Percentiles rank a stretch among this genome's conserved stretches.
These are phyloP conservation scores for Euura saliciscinereae DNA, from an alignment of 1,140 invertebrate genomes.

Conservation along the genomic window DNA sequence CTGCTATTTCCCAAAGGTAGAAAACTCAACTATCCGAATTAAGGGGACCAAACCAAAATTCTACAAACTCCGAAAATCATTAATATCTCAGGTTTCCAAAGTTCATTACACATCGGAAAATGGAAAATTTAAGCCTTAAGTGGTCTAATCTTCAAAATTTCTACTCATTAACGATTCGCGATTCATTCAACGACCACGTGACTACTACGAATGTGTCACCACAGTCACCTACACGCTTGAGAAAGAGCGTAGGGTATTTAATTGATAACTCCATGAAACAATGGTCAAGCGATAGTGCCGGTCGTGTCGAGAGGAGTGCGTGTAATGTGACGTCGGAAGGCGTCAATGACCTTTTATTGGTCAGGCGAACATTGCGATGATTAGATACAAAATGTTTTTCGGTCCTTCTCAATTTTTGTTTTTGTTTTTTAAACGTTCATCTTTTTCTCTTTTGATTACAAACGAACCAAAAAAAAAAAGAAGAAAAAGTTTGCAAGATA, in stretches of 20 bases:
- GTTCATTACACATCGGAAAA: too few relatives aligned
- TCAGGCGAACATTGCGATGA: slow-evolving; percentile 6
- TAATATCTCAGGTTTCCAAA: too few relatives aligned
- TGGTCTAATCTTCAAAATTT: too few relatives aligned
- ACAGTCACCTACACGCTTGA: too few relatives aligned
- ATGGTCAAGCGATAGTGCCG: slow-evolving; percentile 15
- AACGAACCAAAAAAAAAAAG: neutral
- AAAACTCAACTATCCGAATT: too few relatives aligned
- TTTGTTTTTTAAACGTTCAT: neutral
- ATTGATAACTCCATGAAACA: slow-evolving; percentile 37
- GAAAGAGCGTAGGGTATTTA: slow-evolving; percentile 30
- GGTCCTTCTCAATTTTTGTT: neutral
- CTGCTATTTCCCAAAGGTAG: too few relatives aligned
- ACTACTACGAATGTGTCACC: too few relatives aligned
- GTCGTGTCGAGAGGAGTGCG: neutral
- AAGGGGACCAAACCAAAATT: too few relatives aligned
- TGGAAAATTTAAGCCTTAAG: too few relatives aligned
- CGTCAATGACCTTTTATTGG: slow-evolving; percentile 34
- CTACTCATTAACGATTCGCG: too few relatives aligned
- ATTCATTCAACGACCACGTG: too few relatives aligned
- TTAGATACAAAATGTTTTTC: neutral
- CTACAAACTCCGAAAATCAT: too few relatives aligned
- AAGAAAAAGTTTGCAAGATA: neutral
- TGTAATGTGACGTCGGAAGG: slow-evolving; percentile 10
- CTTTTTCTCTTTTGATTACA: neutral